Percentiles rank a stretch among this genome's conserved stretches.
Conservation (phyloP, 2,113 vertebrate genomes). For the Laticauda colubrina region DNA sequence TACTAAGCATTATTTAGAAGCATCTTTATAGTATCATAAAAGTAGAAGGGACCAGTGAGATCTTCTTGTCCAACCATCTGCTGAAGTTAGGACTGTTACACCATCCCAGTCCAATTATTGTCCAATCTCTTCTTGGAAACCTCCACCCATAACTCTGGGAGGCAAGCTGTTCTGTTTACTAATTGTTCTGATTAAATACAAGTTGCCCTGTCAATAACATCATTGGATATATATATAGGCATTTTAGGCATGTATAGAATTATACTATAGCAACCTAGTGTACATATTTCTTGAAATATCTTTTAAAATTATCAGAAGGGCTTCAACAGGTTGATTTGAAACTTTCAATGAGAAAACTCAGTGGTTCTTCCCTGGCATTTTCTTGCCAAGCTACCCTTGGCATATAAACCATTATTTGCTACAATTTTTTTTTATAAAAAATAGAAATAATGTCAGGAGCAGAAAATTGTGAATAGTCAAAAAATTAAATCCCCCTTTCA, state of each 20-base stretch:
- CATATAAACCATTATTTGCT: background rate
- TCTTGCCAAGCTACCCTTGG: background rate
- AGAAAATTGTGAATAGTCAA: background rate
- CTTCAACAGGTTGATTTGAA: background rate
- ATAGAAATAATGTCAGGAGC: background rate
- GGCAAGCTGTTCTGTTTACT: too few relatives aligned
- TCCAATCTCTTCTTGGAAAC: too few relatives aligned
- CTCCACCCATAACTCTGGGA: too few relatives aligned
- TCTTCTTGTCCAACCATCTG: too few relatives aligned
- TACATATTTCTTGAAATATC: background rate
- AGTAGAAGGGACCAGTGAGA: too few relatives aligned
- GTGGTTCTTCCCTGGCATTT: background rate
- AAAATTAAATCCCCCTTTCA: background rate
- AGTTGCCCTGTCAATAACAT: background rate
- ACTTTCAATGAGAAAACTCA: background rate
- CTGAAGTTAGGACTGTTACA: too few relatives aligned
- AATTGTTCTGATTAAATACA: background rate
- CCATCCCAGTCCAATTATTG: too few relatives aligned
- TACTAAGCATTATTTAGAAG: background rate
- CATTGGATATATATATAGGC: background rate
- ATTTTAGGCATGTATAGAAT: background rate
- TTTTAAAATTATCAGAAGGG: background rate
- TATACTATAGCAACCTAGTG: background rate
- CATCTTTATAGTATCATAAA: background rate
- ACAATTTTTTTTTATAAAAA: background rate